Percentiles rank a stretch among this genome's conserved stretches.
These are phyloP conservation scores for Toxotes lorentzi DNA, from an alignment of 2,797 vertebrate genomes.

Conservation along the genomic window DNA sequence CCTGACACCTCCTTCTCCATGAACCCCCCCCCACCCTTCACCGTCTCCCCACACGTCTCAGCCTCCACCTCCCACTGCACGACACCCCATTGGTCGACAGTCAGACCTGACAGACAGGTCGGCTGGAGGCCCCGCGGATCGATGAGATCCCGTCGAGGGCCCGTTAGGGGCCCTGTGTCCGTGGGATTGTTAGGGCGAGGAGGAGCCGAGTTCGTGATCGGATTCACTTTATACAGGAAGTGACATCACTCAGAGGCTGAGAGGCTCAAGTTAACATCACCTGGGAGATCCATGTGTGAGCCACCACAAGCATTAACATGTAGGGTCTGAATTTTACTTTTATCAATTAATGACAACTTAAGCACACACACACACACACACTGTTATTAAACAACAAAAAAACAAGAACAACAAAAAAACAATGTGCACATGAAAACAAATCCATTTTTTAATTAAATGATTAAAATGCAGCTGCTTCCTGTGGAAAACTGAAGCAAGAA, in stretches of 20 bases:
- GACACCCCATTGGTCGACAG: conserved; percentile 48
- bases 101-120: conserved; percentile 61
- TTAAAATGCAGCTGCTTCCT: too few species aligned
- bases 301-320: too few species aligned
- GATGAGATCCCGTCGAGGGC: conserved; percentile 49
- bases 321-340: too few species aligned
- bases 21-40: conserved; percentile 3
- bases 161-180: conserved; percentile 42
- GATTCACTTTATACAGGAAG: not conserved
- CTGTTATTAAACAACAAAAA: too few species aligned
- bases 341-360: too few species aligned
- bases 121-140: conserved; percentile 55
- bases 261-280: not conserved
- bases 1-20: conserved; percentile 65
- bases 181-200: conserved; percentile 27
- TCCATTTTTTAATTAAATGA: too few species aligned
- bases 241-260: not conserved
- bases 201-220: conserved; percentile 51
- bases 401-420: too few species aligned
- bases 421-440: too few species aligned
- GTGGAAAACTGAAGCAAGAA: too few species aligned
- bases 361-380: too few species aligned
- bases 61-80: conserved; percentile 37
- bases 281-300: too few species aligned
- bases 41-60: not conserved